phyloP scores from a whole-genome alignment of 2,888 invertebrate genomes.

The Pegoplata infirma region DNA sequence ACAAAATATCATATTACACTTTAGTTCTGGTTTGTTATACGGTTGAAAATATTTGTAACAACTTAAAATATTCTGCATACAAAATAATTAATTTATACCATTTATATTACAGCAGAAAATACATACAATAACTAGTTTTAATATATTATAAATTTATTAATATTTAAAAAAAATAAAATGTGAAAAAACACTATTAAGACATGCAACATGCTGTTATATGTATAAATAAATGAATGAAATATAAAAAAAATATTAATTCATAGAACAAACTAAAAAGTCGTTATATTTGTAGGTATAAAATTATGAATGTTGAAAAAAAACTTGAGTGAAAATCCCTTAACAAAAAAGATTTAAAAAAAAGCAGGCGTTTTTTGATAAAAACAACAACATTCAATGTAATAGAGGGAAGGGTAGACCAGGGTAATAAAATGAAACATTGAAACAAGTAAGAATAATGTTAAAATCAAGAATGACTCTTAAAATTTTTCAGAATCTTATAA shows the following conservation, averaged over 20 bases:
- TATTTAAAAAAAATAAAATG: slow-evolving; percentile 32
- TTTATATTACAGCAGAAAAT: slow-evolving; percentile 41
- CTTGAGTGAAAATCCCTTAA: slow-evolving; percentile 30
- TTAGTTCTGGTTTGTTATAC: slow-evolving; percentile 1
- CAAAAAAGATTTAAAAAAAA: slow-evolving; percentile 10
- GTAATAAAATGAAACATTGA: no score
- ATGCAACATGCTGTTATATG: slow-evolving; percentile 49
- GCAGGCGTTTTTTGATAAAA: slow-evolving; percentile 19
- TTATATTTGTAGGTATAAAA: no score
- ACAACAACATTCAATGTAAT: neutral
- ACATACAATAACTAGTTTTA: slow-evolving; percentile 39
- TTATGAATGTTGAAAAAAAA: neutral
- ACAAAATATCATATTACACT: slow-evolving; percentile 30
- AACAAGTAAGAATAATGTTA: no score
- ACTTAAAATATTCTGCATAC: slow-evolving; percentile 22
- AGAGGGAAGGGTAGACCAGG: neutral
- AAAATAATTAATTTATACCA: slow-evolving; percentile 56
- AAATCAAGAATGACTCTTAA: no score
- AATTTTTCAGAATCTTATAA: no score
- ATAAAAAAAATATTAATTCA: slow-evolving; percentile 19
- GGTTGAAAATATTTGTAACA: slow-evolving; percentile 38
- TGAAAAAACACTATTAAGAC: slow-evolving; percentile 7
- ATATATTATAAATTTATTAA: slow-evolving; percentile 51
- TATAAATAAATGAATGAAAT: slow-evolving; percentile 39
- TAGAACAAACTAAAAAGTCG: slow-evolving; percentile 24